Base-by-base conservation (phyloP, 1,140 invertebrate species). In the Pogonognathellus flavescens region DNA sequence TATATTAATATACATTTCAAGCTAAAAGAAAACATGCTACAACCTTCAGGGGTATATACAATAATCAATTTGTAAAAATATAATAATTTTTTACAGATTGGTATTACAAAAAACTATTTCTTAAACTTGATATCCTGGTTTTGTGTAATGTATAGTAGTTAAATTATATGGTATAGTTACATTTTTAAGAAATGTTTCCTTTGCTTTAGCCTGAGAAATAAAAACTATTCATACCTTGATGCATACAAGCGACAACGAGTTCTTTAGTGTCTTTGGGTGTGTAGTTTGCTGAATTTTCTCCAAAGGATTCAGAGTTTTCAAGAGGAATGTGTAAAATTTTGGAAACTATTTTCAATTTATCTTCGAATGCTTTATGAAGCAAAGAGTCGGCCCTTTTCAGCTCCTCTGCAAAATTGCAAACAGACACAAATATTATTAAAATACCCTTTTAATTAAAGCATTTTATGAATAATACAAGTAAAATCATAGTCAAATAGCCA, bases 291-390 rank as follows among this genome's bases (percentile, higher is more conserved):
- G 90, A 85, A 89, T 90, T 87, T 80, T 89, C 88, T 84, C 89
- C 86, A 31, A 76, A 80, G 41, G 89, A 81, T 22, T 89, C 92
- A 85, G 92, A 91, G 14, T 93, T 93, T 89, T 86, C 94, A 92
- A 87, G 31, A 52, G 95, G 94, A 89, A 96, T 93, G 90, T 94
- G 93, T 88, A 57, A 92, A 88, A 96, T 93, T 90, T 95, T 94
- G 86, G 94, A 94, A 86, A 96, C 93, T 81, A 96, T 91, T 88
- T 92, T 91, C 87, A 95, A 93, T 88, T 96, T 96, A 87, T 96
- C 95, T 59, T 92, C 91, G 85, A 96, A 90, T n/a, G 94, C 93
- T 90, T 93, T 92, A 82, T 93, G 92, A 81, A 96, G 94, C 59
- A 93, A 90, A 88, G 94, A 92, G 89, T 96, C 95, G 89, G 95